A percentile compares a stretch with the other conserved stretches of the same genome.
These are phyloP conservation scores for Coenonympha arcania DNA, from an alignment of 2,888 invertebrate genomes.

Conservation along the genomic window DNA sequence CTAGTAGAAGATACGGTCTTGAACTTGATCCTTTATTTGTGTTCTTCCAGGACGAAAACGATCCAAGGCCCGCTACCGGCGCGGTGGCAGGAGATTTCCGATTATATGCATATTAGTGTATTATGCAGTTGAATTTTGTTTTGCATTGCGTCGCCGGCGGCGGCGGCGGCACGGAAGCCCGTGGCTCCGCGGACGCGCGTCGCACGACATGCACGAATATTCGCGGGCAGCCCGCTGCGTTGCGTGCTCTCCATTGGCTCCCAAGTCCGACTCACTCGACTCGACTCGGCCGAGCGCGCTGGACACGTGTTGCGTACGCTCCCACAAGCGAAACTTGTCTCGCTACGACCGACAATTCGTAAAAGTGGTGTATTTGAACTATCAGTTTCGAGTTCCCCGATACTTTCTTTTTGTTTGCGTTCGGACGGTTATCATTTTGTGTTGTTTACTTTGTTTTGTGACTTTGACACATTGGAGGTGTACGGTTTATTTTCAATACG, in stretches of 20 bases:
- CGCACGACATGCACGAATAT: conserved; percentile 17
- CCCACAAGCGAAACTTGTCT: conserved; percentile 55
- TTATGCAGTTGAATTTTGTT: conserved; percentile 49
- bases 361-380: conserved; percentile 58
- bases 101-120: conserved; percentile 53
- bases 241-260: conserved; percentile 27
- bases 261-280: conserved; percentile 66
- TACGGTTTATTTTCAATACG: conserved; percentile 61
- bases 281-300: conserved; percentile 46
- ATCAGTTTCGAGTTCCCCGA: conserved; percentile 42
- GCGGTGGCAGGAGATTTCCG: conserved; percentile 47
- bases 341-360: conserved; percentile 50
- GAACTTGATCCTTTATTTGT: background rate
- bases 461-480: conserved; percentile 60
- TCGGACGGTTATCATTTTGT: conserved; percentile 60
- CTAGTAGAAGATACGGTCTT: background rate
- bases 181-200: conserved; percentile 20
- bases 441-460: conserved; percentile 67
- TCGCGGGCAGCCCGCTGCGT: conserved; percentile 21
- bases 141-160: conserved; percentile 36
- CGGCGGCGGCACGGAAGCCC: conserved; percentile 35
- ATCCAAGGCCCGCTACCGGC: conserved; percentile 23
- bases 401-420: conserved; percentile 46
- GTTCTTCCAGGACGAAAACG: background rate
- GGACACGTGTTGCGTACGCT: conserved; percentile 50